Base-by-base conservation (phyloP, 2,797 vertebrate genomes). In the Spea hammondii region DNA sequence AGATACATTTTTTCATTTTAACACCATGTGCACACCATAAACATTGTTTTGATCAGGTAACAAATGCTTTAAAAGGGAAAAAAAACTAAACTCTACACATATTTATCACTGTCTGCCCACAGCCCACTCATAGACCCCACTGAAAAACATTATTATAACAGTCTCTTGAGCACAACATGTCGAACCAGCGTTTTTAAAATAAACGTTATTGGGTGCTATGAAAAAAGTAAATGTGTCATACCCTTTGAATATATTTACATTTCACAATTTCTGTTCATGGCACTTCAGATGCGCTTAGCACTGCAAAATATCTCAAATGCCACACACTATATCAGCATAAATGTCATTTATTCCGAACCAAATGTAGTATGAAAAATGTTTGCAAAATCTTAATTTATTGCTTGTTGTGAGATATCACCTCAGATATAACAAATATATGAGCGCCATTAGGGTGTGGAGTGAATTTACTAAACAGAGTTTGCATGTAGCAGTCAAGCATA, bases 11-110 rank as follows among this genome's bases (percentile, higher is more conserved):
- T 72, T 72, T 77, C 65, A 9, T 54, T 11, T 11, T 57, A 72
- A 59, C 44, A 14, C 13, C 32, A 46, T 57, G 44, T 69, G 74
- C 74, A 72, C 74, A 72, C 46, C 69, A 68, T 74, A 73, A 81
- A 81, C 60, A 73, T 81, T 48, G 79, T 70, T 77, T 73, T 81
- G 74, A 81, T 81, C 79, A 72, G 72, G 79, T 73, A 68, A 69
- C 79, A 81, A 69, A 81, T 81, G 79, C 69, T 72, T 72, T 64
- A 73, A 54, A 68, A 77, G 70, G 32, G 49, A 57, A 65, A 76
- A 81, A 81, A 17, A 17, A 17, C 17, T 77, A 77, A 72, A 77
- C 79, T 77, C 64, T 74, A 73, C 69, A 77, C 72, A 72, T 77
- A 77, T 81, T 81, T 51, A 81, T 81, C 79, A 81, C 77, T 81